These are phyloP conservation scores for Serripes groenlandicus DNA, from an alignment of 2,888 invertebrate genomes.

Conservation along the genomic window DNA sequence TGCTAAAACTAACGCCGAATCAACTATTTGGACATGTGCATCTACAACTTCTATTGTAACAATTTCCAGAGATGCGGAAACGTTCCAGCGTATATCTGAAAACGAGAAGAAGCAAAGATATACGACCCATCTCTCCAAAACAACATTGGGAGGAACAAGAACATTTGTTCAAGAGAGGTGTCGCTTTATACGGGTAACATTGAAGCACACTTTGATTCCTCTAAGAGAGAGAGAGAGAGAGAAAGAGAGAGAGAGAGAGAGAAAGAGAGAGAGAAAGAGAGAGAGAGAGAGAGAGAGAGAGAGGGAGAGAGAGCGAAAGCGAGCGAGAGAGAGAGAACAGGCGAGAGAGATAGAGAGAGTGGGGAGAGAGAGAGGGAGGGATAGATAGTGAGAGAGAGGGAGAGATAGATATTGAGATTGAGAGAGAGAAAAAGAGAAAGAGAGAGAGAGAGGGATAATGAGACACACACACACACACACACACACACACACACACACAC, in stretches of 20 bases:
- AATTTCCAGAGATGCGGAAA: too few relatives aligned
- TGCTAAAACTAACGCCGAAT: neutral
- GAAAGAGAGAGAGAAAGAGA: conserved; percentile 10
- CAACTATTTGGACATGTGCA: neutral
- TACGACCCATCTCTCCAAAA: too few relatives aligned
- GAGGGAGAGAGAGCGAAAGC: neutral
- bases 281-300: conserved; percentile 11
- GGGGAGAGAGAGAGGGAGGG: neutral
- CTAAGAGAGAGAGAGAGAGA: neutral
- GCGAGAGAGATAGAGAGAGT: neutral
- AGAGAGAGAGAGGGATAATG: conserved; percentile 4
- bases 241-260: conserved; percentile 10
- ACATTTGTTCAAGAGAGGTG: too few relatives aligned
- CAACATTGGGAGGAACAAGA: too few relatives aligned
- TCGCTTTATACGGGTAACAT: too few relatives aligned
- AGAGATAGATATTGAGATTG: neutral
- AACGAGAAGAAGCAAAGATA: too few relatives aligned
- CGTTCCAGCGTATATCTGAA: too few relatives aligned
- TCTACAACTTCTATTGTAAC: neutral
- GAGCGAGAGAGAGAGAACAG: neutral
- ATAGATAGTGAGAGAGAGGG: neutral
- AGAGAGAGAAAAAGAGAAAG: neutral
- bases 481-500: too few relatives aligned
- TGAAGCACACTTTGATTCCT: too few relatives aligned
- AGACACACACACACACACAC: too few relatives aligned